Evolutionary conservation across 2,888 invertebrate species (phyloP), one percentile per base, ranked within the genome.

Genomic region (Anticlea derivata): DNA sequence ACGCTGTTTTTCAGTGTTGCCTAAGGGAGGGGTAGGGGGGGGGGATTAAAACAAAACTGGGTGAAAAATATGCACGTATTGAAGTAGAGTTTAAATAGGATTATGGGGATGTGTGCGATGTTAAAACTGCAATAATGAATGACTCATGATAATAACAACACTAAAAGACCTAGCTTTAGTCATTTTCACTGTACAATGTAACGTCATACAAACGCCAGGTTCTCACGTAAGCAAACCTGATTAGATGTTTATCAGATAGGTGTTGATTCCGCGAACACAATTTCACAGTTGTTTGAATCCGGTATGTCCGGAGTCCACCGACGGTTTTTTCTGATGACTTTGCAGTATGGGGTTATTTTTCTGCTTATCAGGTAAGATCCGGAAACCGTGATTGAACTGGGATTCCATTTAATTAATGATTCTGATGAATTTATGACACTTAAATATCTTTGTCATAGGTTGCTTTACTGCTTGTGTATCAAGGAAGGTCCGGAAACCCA

Each of bases 261-360:
- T 48, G 47, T 26, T 44, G 48, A 48, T 53, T 53, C 53, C 30
- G 39, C 44, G 53, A 53, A 53, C 23, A 48, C 11, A 31, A 47
- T 37, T 41, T 33, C 45, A 47, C 26, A 43, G 47, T 26, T 35
- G 33, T 46, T n/a, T 29, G 50, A 20, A 39, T 47, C 31, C 23
- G 44, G 43, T 43, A 49, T 49, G 12, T 35, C 37, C 43, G 40
- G 41, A 27, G 24, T 39, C 33, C 33, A 20, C 17, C 4, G 17
- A 17, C 4, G 17, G 4, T n/a, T n/a, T n/a, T 41, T 13, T 22
- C 29, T 34, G 10, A 34, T 35, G 33, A 40, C 12, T 40, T 33
- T 7, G 7, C 1, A 7, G 10, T 11, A 37, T 24, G 7, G 7
- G 23, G 31, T 30, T 29, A 45, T 46, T 46, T 46, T 37, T 30